Evolutionary conservation across 2,888 invertebrate genomes (phyloP), one percentile per base, ranked within the genome.

Genomic region (Cybosia mesomella): DNA sequence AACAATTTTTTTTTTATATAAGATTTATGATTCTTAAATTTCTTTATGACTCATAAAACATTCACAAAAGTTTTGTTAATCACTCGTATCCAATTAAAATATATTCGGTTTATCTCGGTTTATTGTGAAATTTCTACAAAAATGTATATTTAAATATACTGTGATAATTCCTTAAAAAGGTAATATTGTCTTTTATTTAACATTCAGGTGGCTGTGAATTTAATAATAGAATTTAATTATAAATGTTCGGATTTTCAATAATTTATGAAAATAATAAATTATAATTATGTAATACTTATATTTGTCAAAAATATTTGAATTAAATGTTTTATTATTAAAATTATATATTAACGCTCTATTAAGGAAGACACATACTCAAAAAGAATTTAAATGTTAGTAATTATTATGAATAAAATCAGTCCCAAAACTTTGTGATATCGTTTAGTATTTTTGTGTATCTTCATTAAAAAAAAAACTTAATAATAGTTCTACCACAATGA

Each of bases 91-190:
- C 34, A 67, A 54, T 53, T 69, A 22, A 43, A 55, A 54, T 24
- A 53, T 34, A 60, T n/a, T n/a, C n/a, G n/a, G 54, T 61, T 71
- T 76, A 77, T 74, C 79, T 79, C 77, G 67, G 61, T 58, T n/a
- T 66, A 61, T 74, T 74, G 69, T 77, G 73, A 75, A 57, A n/a
- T 66, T 39, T 67, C 49, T 74, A 32, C 49, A 60, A 58, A 53
- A 66, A 58, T 55, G 18, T 68, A 22, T 24, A 55, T 59, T 39
- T 22, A 36, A 59, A 15, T 18, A 59, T 73, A 71, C 36, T 67
- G 21, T 67, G 55, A 67, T 65, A 53, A 63, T 32, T 1, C 1
- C n/a, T 57, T 43, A 28, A 21, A 58, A n/a, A 21, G n/a, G 13
- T 13, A 39, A 21, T 28, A 57, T 58, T 64, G 39, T 18, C 36